Evolutionary conservation across 2,888 invertebrate species (phyloP).

Genomic region (Tricholauxania praeusta): DNA sequence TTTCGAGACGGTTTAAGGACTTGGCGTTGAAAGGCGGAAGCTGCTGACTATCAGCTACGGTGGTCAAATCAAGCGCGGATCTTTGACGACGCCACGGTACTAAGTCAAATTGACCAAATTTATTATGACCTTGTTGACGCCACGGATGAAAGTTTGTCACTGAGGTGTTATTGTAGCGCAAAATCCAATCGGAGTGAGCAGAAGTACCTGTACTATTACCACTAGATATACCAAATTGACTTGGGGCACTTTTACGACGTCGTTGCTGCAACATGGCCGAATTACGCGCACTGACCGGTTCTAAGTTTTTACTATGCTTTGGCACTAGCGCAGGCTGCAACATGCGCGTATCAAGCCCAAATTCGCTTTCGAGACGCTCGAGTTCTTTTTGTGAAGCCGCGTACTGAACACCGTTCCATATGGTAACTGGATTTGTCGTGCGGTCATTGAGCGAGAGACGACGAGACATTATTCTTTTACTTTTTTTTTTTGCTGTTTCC

Average conservation of each 20-base stretch:
- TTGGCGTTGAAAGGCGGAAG: slow-evolving; percentile 43
- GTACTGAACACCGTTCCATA: slow-evolving; percentile 63
- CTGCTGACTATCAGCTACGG: slow-evolving; percentile 53
- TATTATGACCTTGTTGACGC: slow-evolving; percentile 51
- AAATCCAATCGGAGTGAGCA: slow-evolving; percentile 60
- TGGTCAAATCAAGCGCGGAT: slow-evolving; percentile 56
- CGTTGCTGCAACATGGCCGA: slow-evolving; percentile 14
- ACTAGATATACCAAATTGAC: neutral
- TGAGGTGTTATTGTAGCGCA: slow-evolving; percentile 58
- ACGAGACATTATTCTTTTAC: slow-evolving; percentile 24
- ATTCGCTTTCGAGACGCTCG: slow-evolving; percentile 57
- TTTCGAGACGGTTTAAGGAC: slow-evolving; percentile 57
- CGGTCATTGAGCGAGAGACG: slow-evolving; percentile 33
- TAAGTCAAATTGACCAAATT: slow-evolving; percentile 65
- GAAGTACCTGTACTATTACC: slow-evolving; percentile 5
- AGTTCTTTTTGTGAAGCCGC: slow-evolving; percentile 60
- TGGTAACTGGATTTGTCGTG: slow-evolving; percentile 51
- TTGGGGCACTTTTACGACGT: slow-evolving; percentile 19
- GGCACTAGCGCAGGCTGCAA: slow-evolving; percentile 60
- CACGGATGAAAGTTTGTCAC: slow-evolving; percentile 65
- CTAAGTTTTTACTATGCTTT: slow-evolving; percentile 54
- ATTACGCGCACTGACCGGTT: slow-evolving; percentile 60
- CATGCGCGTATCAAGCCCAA: slow-evolving; percentile 60
- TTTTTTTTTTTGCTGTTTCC: neutral
- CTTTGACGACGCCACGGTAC: slow-evolving; percentile 65